phyloP scores from a whole-genome alignment of 2,888 invertebrate genomes.

The Sisyra terminalis region DNA sequence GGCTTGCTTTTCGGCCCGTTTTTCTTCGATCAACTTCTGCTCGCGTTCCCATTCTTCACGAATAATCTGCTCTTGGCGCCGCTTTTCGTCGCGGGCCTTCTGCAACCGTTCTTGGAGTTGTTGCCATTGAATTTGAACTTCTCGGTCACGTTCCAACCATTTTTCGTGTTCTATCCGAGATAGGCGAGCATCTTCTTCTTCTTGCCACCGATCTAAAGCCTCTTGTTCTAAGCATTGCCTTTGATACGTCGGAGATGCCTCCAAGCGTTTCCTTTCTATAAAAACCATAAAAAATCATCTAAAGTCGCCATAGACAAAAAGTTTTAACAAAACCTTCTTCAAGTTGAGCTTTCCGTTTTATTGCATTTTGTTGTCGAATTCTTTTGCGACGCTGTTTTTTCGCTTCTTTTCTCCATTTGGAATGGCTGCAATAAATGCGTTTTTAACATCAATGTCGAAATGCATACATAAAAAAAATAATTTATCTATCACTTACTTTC shows the following conservation, averaged over 20 bases:
- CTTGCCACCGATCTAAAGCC: slow-evolving; percentile 31
- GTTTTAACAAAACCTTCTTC: slow-evolving; percentile 22
- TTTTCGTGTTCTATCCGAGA: slow-evolving; percentile 36
- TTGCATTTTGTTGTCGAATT: slow-evolving; percentile 41
- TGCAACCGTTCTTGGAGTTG: slow-evolving; percentile 39
- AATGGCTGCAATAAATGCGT: slow-evolving; percentile 31
- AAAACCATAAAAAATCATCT: slow-evolving; percentile 10
- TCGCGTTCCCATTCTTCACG: slow-evolving; percentile 52
- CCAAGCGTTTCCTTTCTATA: slow-evolving; percentile 24
- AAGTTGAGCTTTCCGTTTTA: slow-evolving; percentile 31
- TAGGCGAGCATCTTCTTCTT: slow-evolving; percentile 34
- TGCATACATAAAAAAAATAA: too few relatives aligned
- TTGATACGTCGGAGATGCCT: slow-evolving; percentile 30
- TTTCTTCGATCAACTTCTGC: slow-evolving; percentile 34
- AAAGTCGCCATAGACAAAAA: not conserved
- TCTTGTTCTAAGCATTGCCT: slow-evolving; percentile 26
- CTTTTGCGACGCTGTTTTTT: slow-evolving; percentile 56
- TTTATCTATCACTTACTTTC: too few relatives aligned
- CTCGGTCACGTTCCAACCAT: slow-evolving; percentile 40
- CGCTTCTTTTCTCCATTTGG: slow-evolving; percentile 53
- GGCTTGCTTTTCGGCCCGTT: slow-evolving; percentile 35
- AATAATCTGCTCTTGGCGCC: slow-evolving; percentile 41
- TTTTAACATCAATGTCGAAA: too few relatives aligned
- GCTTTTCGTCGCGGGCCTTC: slow-evolving; percentile 34
- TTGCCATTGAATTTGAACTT: slow-evolving; percentile 45